Evolutionary conservation across 2,113 vertebrate species (phyloP).

Genomic region (Eulacestoma nigropectus): DNA sequence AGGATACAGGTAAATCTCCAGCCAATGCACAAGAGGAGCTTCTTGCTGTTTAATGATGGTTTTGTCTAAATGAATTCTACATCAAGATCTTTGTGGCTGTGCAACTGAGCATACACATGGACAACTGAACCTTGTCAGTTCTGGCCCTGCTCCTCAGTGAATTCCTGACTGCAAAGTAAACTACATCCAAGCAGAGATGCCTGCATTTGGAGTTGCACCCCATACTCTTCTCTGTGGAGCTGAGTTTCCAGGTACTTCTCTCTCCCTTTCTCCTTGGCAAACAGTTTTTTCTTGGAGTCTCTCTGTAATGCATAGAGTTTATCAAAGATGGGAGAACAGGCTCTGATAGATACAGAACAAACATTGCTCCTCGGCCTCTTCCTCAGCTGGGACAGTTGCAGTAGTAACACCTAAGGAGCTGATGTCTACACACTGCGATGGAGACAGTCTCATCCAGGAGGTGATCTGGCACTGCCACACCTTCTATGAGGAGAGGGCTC

Average conservation of each 20-base stretch:
- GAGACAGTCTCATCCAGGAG: background rate
- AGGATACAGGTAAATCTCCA: background rate
- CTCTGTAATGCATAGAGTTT: background rate
- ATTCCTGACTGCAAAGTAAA: background rate
- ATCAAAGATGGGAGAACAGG: background rate
- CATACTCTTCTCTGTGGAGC: background rate
- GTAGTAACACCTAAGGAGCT: background rate
- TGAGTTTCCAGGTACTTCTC: background rate
- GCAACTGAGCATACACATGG: fast-evolving
- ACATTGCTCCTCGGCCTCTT: background rate
- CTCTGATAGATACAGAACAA: background rate
- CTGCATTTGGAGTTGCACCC: background rate
- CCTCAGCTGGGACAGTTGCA: background rate
- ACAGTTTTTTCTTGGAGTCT: background rate
- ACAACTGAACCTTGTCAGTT: background rate
- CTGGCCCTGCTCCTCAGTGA: background rate
- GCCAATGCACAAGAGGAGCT: background rate
- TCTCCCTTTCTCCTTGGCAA: background rate
- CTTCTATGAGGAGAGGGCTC: background rate
- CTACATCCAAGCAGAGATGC: background rate
- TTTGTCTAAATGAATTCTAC: background rate
- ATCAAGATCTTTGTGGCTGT: background rate
- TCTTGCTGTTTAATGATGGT: background rate
- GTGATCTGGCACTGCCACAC: background rate
- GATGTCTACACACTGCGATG: background rate